phyloP scores from a whole-genome alignment of 1,140 invertebrate genomes.

The Anthonomus grandis region DNA sequence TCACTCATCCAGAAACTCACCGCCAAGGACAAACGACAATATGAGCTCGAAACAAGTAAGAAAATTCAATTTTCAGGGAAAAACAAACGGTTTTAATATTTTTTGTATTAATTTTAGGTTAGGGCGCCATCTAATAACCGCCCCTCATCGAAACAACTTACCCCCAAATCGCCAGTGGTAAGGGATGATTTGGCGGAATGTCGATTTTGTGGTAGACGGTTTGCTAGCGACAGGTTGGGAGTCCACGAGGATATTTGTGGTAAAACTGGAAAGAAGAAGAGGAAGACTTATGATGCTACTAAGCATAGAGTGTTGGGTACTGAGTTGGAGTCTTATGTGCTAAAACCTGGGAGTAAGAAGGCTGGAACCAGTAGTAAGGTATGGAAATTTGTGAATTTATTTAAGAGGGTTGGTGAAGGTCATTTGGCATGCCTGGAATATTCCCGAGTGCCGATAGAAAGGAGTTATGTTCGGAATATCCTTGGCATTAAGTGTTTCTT shows the following conservation, averaged over 20 bases:
- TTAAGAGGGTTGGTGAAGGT: too few species aligned
- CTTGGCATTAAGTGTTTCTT: too few species aligned
- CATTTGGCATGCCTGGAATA: too few species aligned
- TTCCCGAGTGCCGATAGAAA: too few species aligned
- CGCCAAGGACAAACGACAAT: constrained; percentile 5
- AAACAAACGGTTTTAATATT: constrained; percentile 1
- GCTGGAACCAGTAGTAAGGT: too few species aligned
- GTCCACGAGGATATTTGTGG: constrained; percentile 81
- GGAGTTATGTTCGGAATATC: too few species aligned
- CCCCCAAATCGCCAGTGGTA: constrained; percentile 35
- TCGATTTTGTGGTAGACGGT: constrained; percentile 66
- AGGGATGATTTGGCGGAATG: constrained; percentile 55
- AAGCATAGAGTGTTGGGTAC: constrained; percentile 84
- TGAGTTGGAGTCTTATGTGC: constrained; percentile 72
- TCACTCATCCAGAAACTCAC: constrained; percentile 16
- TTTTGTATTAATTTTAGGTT: background rate
- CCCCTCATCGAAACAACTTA: constrained; percentile 36
- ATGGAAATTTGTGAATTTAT: too few species aligned
- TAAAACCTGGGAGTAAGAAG: constrained; percentile 35
- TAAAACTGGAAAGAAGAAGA: constrained; percentile 70
- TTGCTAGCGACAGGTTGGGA: constrained; percentile 72
- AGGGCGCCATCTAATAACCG: constrained; percentile 29
- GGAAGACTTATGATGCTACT: constrained; percentile 82
- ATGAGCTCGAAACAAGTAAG: constrained; percentile 9
- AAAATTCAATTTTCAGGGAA: too few species aligned